Conservation (phyloP, 30 jellyfish, hydroid and myxozoan species). For the Calvadosia cruxmelitensis region DNA sequence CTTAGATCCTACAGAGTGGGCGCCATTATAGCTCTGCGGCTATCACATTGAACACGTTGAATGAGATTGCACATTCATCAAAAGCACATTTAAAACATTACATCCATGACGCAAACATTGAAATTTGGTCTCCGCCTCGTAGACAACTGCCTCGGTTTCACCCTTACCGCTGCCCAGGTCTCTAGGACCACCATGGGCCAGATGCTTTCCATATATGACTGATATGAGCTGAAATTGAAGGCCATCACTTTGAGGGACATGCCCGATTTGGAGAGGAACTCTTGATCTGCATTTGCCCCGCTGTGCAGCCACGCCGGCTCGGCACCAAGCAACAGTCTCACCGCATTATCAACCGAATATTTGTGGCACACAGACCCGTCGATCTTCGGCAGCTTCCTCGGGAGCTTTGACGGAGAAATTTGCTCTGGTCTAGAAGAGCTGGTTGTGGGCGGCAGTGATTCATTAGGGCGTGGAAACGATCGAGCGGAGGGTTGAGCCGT, state of each 20-base stretch:
- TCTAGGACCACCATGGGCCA: slow-evolving; percentile 72
- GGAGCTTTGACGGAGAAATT: not conserved
- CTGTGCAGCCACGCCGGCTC: slow-evolving; percentile 38
- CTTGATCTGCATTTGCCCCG: slow-evolving; percentile 32
- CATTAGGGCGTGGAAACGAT: not conserved
- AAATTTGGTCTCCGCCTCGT: no score
- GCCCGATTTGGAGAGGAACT: slow-evolving; percentile 14
- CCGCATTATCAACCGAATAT: not conserved
- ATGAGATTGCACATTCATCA: no score
- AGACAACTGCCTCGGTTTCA: no score
- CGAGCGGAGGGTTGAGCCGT: not conserved
- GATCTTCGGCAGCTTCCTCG: not conserved
- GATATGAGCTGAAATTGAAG: slow-evolving; percentile 31
- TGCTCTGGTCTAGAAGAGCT: not conserved
- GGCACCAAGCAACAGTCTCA: not conserved
- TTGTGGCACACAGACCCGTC: not conserved
- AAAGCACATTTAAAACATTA: no score
- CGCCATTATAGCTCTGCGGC: no score
- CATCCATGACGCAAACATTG: no score
- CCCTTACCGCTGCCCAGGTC: slow-evolving; percentile 46
- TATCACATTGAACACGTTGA: no score
- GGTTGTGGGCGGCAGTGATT: not conserved
- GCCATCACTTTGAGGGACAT: slow-evolving; percentile 10
- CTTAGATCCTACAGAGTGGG: no score
- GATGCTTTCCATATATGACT: slow-evolving; percentile 33